These are phyloP conservation scores for Temnopleurus reevesii DNA, from an alignment of 53 echinoderm and acorn worm genomes.

Conservation along the genomic window DNA sequence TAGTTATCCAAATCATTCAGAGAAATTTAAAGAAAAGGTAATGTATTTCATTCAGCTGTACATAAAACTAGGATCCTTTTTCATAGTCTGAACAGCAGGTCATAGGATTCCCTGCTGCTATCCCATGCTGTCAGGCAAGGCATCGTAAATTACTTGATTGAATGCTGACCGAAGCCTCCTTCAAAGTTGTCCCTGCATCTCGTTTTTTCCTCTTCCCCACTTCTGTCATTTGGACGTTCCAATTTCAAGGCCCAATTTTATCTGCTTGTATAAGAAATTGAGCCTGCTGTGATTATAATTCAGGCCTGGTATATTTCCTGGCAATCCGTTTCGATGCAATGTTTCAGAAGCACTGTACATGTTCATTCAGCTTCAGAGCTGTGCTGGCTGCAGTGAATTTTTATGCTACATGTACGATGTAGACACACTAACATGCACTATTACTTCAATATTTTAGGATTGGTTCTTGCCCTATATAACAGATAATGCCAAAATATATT, in stretches of 20 bases:
- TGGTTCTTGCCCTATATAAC: too few relatives aligned
- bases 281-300: not conserved
- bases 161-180: not conserved
- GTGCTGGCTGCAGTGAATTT: not conserved
- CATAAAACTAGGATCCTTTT: too few relatives aligned
- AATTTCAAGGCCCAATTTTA: not conserved
- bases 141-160: slow-evolving; percentile 15
- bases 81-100: too few relatives aligned
- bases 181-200: not conserved
- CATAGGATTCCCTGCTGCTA: not conserved
- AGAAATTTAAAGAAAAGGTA: too few relatives aligned
- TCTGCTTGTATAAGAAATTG: not conserved
- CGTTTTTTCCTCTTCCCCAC: not conserved
- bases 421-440: too few relatives aligned
- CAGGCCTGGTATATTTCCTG: not conserved
- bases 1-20: too few relatives aligned
- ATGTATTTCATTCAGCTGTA: too few relatives aligned
- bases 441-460: too few relatives aligned
- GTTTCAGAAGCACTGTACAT: not conserved
- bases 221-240: not conserved
- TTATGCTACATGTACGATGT: too few relatives aligned
- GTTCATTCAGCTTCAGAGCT: too few relatives aligned
- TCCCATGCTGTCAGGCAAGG: not conserved
- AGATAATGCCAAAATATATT: too few relatives aligned
- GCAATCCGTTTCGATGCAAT: not conserved